Conservation (phyloP, 2,113 vertebrate genomes). For the Podocnemis expansa region DNA sequence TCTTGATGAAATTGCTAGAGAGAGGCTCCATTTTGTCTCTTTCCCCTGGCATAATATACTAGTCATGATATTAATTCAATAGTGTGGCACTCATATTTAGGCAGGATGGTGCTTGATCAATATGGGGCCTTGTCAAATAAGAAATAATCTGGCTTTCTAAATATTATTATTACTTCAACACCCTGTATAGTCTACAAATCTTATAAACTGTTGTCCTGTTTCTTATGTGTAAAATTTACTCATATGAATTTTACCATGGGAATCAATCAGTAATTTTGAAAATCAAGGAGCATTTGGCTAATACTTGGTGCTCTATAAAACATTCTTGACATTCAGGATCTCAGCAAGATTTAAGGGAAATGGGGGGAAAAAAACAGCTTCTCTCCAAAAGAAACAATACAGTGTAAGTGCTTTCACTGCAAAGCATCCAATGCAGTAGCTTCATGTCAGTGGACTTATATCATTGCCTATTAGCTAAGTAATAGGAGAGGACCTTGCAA, state of each 20-base stretch:
- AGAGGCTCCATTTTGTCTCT: background rate
- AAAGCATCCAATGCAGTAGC: background rate
- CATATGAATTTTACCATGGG: too few species aligned
- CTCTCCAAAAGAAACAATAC: background rate
- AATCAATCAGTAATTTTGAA: background rate
- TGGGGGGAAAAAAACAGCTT: background rate
- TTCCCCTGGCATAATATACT: background rate
- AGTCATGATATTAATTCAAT: background rate
- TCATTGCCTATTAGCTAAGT: background rate
- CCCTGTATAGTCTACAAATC: background rate
- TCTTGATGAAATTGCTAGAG: background rate
- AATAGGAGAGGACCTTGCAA: background rate
- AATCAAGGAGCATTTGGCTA: background rate
- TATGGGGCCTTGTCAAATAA: background rate
- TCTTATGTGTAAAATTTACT: background rate
- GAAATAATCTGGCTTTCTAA: background rate
- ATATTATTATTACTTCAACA: background rate
- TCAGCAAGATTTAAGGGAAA: background rate
- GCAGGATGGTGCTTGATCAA: background rate
- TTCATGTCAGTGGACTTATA: background rate
- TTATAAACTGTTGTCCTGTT: background rate
- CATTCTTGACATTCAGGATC: background rate
- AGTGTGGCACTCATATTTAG: background rate
- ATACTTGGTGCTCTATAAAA: background rate
- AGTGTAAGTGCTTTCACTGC: background rate